These are phyloP conservation scores for Himantopus leucocephalus DNA, from an alignment of 2,113 vertebrate species.

Conservation along the genomic window DNA sequence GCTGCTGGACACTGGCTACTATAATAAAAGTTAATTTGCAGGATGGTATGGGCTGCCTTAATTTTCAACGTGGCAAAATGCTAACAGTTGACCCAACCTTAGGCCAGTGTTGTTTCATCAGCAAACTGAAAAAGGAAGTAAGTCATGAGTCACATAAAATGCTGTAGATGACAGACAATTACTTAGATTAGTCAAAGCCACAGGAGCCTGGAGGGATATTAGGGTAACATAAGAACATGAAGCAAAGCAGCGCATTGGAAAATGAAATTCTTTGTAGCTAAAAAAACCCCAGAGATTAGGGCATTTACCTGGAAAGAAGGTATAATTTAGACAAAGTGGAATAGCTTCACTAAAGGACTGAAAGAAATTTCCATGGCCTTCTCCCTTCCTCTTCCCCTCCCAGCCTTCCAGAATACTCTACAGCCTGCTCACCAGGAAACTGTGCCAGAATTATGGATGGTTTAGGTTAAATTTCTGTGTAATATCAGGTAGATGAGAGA, in stretches of 20 bases:
- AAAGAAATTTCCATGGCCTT: background rate
- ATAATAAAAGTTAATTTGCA: conserved; percentile 58
- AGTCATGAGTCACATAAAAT: conserved; percentile 18
- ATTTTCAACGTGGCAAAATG: background rate
- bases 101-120: conserved; percentile 31
- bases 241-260: background rate
- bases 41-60: background rate
- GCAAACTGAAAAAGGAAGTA: conserved; percentile 30
- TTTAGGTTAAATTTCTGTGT: background rate
- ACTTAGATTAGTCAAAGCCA: background rate
- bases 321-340: background rate
- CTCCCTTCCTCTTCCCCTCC: background rate
- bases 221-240: background rate
- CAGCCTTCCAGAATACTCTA: background rate
- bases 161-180: background rate
- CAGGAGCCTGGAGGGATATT: background rate
- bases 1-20: conserved; percentile 37
- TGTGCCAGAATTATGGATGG: background rate
- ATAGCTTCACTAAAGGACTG: background rate
- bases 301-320: background rate
- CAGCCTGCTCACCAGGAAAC: background rate
- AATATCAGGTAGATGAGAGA: background rate
- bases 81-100: background rate
- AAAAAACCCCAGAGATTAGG: background rate
- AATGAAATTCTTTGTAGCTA: background rate